Base-by-base conservation (phyloP, 92 coral and sea anemone species). In the Scolanthus callimorphus region DNA sequence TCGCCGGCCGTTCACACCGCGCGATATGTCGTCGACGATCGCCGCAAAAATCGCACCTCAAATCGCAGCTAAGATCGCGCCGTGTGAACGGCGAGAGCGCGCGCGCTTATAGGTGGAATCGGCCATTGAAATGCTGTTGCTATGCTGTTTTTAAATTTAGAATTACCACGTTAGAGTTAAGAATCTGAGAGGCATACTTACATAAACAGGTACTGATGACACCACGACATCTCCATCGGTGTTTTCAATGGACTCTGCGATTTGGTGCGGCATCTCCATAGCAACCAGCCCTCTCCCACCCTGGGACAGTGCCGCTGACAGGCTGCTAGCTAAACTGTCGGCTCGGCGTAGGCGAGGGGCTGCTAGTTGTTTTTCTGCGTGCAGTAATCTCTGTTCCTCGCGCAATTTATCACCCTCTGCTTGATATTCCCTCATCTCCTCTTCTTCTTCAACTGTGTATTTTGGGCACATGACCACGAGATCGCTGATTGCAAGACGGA, bases 151-250 rank as follows among this genome's bases (percentile, higher is more conserved):
- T n/a, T n/a, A n/a, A n/a, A n/a, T n/a, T n/a, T n/a, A n/a, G n/a
- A n/a, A n/a, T n/a, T n/a, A n/a, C n/a, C n/a, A n/a, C n/a, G n/a
- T n/a, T n/a, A n/a, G n/a, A n/a, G n/a, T n/a, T n/a, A n/a, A n/a
- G n/a, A n/a, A n/a, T n/a, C n/a, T n/a, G n/a, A n/a, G n/a, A n/a
- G n/a, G n/a, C 6, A 34, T 34, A 6, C 75, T 68, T 68, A 68
- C 75, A 46, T 13, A 68, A 10, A 68, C 65, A 27, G 63, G 55
- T 11, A 68, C 75, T 68, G 41, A 57, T 17, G 58, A 49, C 3
- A 57, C 56, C 2, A 45, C 75, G 13, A 51, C 39, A 21, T 68
- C 75, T 13, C 75, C 75, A 2, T 68, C 75, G 24, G 59, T 68
- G 2, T 68, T 65, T 27, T 68, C 75, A n/a, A 68, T 50, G 12